Base-by-base conservation (phyloP, 2,113 vertebrate species). In the Cacatua alba region DNA sequence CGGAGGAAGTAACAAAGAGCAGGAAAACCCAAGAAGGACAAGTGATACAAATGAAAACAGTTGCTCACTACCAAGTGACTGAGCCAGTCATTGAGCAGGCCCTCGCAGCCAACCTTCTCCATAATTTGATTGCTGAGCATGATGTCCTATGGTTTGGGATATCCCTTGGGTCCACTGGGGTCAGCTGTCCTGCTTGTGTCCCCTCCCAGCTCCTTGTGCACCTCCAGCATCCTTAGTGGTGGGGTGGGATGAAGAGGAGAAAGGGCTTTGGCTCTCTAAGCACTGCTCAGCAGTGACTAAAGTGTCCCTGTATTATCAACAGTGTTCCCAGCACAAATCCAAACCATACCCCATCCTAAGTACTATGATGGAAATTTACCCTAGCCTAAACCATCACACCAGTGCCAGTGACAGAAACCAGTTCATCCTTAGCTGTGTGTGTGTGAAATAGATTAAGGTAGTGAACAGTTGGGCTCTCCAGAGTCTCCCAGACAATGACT, bases 391-490 rank as follows among this genome's bases (percentile, higher is more conserved):
- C 9, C 8, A 24, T 24, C 20, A n/a, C 13, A 57, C 12, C 31
- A 33, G 19, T 82, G 16, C 6, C 46, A 83, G 43, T 2, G 57
- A 44, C 16, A 46, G 53, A 62, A 84, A 51, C 9, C 1, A 49
- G 23, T 12, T 63, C 7, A 25, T 75, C 55, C 11, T 39, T 55
- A 76, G 55, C 3, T 9, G 7, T 26, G 25, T 55, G 53, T 31
- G 8, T 21, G 11, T 31, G 33, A 57, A 57, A n/a, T 14, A 57
- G 0, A 49, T 52, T n/a, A 44, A 35, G 3, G 2, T 2, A 41
- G 24, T 37, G 74, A 60, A 18, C 5, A 26, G 3, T 4, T 72
- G 8, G 7, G 6, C 5, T 64, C 6, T 81, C 64, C 13, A 76
- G 28, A 72, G 23, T 39, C 18, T 49, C 11, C 29, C 25, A 76